Evolutionary conservation across 2,888 invertebrate genomes (phyloP).

Genomic region (Pterostichus niger): DNA sequence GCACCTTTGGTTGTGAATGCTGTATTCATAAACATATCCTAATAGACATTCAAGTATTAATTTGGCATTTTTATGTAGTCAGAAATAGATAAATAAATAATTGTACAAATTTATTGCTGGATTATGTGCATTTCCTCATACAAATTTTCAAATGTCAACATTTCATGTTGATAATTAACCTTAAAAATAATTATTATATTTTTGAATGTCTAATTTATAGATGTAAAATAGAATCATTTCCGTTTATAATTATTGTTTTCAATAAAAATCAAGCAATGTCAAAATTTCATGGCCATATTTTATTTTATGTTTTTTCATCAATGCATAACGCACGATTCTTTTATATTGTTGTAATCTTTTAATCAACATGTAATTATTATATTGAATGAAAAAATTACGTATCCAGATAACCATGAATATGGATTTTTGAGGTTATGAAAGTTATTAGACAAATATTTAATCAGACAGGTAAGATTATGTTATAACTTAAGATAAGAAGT

Average conservation of each 20-base stretch:
- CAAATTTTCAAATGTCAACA: not conserved
- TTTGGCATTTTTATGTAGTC: no score
- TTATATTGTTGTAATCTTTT: slow-evolving; percentile 32
- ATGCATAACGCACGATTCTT: slow-evolving; percentile 42
- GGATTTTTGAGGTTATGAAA: slow-evolving; percentile 9
- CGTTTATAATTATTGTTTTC: slow-evolving; percentile 5
- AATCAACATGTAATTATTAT: slow-evolving; percentile 5
- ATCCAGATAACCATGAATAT: slow-evolving; percentile 15
- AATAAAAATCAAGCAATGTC: not conserved
- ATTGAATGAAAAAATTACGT: slow-evolving; percentile 10
- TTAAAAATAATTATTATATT: not conserved
- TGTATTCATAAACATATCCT: slow-evolving; percentile 59
- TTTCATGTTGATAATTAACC: no score
- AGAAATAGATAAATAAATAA: no score
- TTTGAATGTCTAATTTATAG: slow-evolving; percentile 7
- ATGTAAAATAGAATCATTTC: slow-evolving; percentile 12
- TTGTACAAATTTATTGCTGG: no score
- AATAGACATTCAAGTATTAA: no score
- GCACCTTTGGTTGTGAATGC: slow-evolving; percentile 75
- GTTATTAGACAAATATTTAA: not conserved
- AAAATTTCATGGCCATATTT: slow-evolving; percentile 1
- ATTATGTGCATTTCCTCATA: not conserved
- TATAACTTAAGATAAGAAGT: not conserved
- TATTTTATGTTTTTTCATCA: slow-evolving; percentile 30
- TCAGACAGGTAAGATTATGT: not conserved